Evolutionary conservation across 1,140 invertebrate genomes (phyloP).

Genomic region (Cyclargus thomasi): DNA sequence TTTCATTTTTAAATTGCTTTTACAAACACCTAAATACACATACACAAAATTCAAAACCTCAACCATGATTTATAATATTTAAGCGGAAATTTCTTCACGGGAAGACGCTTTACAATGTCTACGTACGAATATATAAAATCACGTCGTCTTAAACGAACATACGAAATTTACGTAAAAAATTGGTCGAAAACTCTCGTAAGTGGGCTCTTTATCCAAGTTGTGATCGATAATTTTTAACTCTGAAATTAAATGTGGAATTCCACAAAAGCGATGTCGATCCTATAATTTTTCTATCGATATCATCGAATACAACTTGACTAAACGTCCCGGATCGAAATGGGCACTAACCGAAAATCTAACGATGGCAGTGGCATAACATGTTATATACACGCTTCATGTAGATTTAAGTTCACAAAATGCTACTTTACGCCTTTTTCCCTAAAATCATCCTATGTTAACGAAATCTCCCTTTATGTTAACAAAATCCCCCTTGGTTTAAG

Average conservation of each 20-base stretch:
- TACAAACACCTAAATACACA: not conserved
- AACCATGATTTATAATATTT: not conserved
- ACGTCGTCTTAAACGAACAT: not conserved
- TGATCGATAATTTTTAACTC: too few relatives aligned
- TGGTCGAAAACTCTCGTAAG: not conserved
- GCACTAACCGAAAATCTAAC: constrained; percentile 1
- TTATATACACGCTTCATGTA: constrained; percentile 8
- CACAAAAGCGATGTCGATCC: too few relatives aligned
- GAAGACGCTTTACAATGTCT: not conserved
- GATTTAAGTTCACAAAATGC: not conserved
- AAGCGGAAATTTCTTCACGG: not conserved
- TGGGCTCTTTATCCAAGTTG: too few relatives aligned
- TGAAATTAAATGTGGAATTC: too few relatives aligned
- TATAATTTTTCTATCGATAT: too few relatives aligned
- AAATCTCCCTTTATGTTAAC: too few relatives aligned
- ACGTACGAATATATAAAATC: not conserved
- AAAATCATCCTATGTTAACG: not conserved
- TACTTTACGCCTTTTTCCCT: not conserved
- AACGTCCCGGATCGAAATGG: not conserved
- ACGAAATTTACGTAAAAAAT: constrained; percentile 3
- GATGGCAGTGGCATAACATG: not conserved
- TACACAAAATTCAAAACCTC: not conserved
- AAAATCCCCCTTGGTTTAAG: not conserved
- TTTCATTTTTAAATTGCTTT: not conserved
- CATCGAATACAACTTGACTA: too few relatives aligned